A percentile compares a stretch with the other conserved stretches of the same genome.
These are phyloP conservation scores for Lasioglossum figueresi DNA, from an alignment of 2,888 invertebrate genomes.

Conservation along the genomic window DNA sequence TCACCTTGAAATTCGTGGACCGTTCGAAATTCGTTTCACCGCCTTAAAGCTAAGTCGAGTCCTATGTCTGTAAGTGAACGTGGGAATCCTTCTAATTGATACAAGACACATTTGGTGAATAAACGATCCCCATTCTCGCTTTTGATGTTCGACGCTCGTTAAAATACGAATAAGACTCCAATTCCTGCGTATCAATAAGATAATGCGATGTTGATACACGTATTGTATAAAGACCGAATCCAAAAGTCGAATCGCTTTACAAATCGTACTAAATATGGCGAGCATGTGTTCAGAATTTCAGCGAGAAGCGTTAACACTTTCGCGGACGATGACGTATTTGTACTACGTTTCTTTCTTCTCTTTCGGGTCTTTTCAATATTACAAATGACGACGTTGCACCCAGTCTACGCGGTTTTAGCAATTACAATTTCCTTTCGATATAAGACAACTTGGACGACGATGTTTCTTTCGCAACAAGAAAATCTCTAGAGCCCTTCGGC, in stretches of 20 bases:
- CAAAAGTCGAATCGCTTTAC: slow-evolving; percentile 36
- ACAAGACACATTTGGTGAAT: slow-evolving; percentile 59
- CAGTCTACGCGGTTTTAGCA: not conserved
- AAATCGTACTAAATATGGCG: slow-evolving; percentile 27
- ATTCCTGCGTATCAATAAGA: slow-evolving; percentile 34
- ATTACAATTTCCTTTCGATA: too few relatives aligned
- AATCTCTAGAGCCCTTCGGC: too few relatives aligned
- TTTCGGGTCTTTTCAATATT: not conserved
- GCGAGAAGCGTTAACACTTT: not conserved
- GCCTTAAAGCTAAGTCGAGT: slow-evolving; percentile 45
- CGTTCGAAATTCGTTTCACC: too few relatives aligned
- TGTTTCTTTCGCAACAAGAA: too few relatives aligned
- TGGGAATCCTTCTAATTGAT: slow-evolving; percentile 36
- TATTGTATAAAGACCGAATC: slow-evolving; percentile 46
- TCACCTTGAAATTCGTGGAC: slow-evolving; percentile 24
- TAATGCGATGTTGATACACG: slow-evolving; percentile 31
- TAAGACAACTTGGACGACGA: too few relatives aligned
- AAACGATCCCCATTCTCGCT: slow-evolving; percentile 30
- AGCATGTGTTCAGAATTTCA: slow-evolving; percentile 12
- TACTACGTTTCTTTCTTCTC: not conserved
- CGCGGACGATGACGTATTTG: not conserved
- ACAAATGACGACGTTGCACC: not conserved
- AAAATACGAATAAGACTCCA: slow-evolving; percentile 26
- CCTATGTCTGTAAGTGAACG: slow-evolving; percentile 44
- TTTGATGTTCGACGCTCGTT: slow-evolving; percentile 36